Evolutionary conservation across 2,888 invertebrate genomes (phyloP), one percentile per base, ranked within the genome.

Genomic region (Eutolmus rufibarbis): DNA sequence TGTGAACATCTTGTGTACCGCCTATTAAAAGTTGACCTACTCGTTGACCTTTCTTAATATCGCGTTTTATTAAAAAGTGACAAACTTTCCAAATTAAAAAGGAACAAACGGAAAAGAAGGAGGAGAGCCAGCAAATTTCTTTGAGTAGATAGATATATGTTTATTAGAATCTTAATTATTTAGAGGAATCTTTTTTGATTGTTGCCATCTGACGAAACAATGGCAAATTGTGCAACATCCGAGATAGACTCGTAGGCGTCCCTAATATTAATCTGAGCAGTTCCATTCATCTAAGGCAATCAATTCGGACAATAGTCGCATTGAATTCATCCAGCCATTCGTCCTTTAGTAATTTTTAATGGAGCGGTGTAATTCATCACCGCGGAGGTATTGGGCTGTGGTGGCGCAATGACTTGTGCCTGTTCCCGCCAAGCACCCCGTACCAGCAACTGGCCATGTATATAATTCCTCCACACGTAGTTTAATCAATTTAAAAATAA

Each of bases 401-500:
- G 28, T 28, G 19, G 23, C 37, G n/a, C 82, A 57, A n/a, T 12
- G 28, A 51, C 79, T 51, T 79, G 23, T 78, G 66, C 28, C 66
- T 66, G 28, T 66, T 28, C 66, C 23, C 66, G 66, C 28, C 66
- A 66, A 66, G 12, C 66, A 66, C 23, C 56, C 43, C 78, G 43
- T 40, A 23, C 78, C 40, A 43, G 16, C 9, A 28, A 56, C 51
- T 19, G 57, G 34, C 76, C 37, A 76, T 76, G 76, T 76, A 76
- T 31, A 76, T 37, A 76, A 37, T 82, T 82, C 57, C 82, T 82
- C 82, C 82, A 37, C 82, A 82, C 56, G 57, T 57, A 56, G 57
- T 51, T 78, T 79, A 79, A 79, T 82, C 57, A 37, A 82, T 85
- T 85, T 85, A 85, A 85, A 85, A 85, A 85, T 85, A 85, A 66